Conservation (phyloP, 1,140 invertebrate genomes). For the Caenorhabditis tropicalis region DNA sequence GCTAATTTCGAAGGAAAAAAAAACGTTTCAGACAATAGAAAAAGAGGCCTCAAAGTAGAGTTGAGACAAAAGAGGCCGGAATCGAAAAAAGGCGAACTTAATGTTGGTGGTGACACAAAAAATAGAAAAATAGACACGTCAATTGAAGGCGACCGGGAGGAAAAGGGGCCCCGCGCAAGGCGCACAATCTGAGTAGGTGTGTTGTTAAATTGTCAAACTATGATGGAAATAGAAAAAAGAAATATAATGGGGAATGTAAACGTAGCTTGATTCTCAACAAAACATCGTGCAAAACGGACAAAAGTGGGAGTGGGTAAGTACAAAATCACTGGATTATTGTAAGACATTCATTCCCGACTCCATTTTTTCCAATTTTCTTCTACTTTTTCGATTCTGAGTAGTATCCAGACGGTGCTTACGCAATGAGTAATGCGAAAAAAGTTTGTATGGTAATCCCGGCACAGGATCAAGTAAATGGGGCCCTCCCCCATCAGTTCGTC, state of each 20-base stretch:
- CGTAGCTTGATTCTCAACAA: neutral
- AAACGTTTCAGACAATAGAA: slow-evolving; percentile 27
- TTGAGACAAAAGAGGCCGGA: neutral
- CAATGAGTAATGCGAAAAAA: neutral
- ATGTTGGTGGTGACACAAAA: slow-evolving; percentile 35
- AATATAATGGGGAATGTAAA: neutral
- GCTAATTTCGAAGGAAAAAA: neutral
- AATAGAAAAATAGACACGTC: slow-evolving; percentile 23
- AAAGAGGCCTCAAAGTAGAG: neutral
- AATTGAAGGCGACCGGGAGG: neutral
- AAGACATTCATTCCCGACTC: neutral
- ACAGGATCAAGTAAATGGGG: slow-evolving; percentile 34
- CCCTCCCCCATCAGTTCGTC: neutral
- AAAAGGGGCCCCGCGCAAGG: neutral
- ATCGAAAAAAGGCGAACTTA: slow-evolving; percentile 24
- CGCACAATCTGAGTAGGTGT: slow-evolving; percentile 6
- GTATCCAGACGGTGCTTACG: slow-evolving; percentile 2
- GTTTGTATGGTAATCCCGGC: slow-evolving; percentile 37
- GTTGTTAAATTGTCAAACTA: neutral
- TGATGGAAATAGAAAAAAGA: neutral
- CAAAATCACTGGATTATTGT: neutral
- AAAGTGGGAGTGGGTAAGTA: neutral
- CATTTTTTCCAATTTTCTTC: neutral
- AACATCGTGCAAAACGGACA: neutral
- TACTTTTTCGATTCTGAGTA: neutral